Evolutionary conservation across 2,888 invertebrate species (phyloP).

Genomic region (Harpalus rubripes): DNA sequence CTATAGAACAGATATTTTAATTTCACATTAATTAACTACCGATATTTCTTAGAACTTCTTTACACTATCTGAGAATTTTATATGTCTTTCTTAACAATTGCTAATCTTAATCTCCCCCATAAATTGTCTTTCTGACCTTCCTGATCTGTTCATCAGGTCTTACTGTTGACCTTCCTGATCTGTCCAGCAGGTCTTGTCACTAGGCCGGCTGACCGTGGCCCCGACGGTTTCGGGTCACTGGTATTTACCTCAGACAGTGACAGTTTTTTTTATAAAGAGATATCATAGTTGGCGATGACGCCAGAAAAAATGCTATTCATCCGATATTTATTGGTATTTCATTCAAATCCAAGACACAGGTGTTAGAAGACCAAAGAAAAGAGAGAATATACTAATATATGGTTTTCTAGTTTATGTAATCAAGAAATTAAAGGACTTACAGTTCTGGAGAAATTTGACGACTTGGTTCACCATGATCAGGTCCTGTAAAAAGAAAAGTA

Average conservation of each 20-base stretch:
- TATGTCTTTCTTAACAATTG: neutral
- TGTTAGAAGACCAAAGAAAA: neutral
- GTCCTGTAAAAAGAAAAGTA: neutral
- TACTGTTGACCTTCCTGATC: neutral
- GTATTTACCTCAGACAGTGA: conserved; percentile 45
- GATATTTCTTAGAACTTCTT: neutral
- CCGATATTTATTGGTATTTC: conserved; percentile 38
- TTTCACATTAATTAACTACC: neutral
- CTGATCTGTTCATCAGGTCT: conserved; percentile 28
- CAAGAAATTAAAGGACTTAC: neutral
- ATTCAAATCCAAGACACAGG: conserved; percentile 34
- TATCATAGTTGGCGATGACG: neutral
- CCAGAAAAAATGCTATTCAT: neutral
- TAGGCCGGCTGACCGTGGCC: conserved; percentile 39
- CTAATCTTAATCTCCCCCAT: neutral
- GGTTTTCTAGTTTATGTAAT: neutral
- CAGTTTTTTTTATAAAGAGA: conserved; percentile 33
- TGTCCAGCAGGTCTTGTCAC: conserved; percentile 13
- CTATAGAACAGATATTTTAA: no score
- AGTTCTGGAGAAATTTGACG: neutral
- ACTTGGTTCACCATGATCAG: neutral
- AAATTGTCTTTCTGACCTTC: conserved; percentile 24
- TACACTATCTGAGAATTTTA: neutral
- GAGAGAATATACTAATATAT: neutral
- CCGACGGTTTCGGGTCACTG: conserved; percentile 53